These are phyloP conservation scores for Phyllotreta striolata DNA, from an alignment of 2,888 invertebrate species.

Conservation along the genomic window DNA sequence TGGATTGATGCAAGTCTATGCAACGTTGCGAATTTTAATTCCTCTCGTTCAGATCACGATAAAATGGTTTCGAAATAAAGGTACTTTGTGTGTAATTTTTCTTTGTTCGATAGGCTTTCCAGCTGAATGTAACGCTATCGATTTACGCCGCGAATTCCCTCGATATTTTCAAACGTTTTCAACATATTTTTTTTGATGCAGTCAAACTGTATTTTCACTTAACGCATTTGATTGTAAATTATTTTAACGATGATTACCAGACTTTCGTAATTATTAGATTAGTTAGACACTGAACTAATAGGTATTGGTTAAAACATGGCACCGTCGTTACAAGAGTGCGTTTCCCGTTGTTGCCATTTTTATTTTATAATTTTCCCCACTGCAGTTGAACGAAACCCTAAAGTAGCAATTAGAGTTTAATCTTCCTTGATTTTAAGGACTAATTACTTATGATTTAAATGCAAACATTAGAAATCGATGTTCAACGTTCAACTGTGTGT, in stretches of 20 bases:
- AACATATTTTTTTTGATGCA: not conserved
- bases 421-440: too few relatives aligned
- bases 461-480: too few relatives aligned
- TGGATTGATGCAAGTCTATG: not conserved
- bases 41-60: not conserved
- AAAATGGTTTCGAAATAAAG: too few relatives aligned
- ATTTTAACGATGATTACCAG: slow-evolving; percentile 5
- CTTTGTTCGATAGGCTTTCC: slow-evolving; percentile 1
- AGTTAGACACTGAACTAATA: slow-evolving; percentile 19
- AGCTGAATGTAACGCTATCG: not conserved
- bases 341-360: slow-evolving; percentile 1
- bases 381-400: not conserved
- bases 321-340: slow-evolving; percentile 19
- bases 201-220: not conserved
- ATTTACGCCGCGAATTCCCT: slow-evolving; percentile 2
- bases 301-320: slow-evolving; percentile 26
- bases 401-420: too few relatives aligned
- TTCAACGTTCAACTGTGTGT: too few relatives aligned
- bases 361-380: not conserved
- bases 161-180: not conserved
- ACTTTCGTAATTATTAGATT: slow-evolving; percentile 23
- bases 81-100: not conserved
- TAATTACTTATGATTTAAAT: too few relatives aligned
- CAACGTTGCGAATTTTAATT: slow-evolving; percentile 7
- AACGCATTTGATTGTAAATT: slow-evolving; percentile 9